phyloP scores from a whole-genome alignment of 1,140 invertebrate genomes.

The Drosophila sp. region DNA sequence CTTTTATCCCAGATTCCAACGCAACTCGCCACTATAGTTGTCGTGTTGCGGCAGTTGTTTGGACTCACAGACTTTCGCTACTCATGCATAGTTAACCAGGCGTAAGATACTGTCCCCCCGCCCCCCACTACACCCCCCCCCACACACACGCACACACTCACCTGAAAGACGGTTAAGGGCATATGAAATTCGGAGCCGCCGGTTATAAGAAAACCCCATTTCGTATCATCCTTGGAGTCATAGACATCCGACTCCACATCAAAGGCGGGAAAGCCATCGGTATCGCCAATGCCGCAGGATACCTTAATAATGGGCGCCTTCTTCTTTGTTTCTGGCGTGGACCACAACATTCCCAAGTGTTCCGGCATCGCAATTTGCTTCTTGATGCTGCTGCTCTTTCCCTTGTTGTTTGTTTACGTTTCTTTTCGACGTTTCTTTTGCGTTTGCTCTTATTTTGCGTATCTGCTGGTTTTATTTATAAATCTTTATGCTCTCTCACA shows the following conservation, averaged over 20 bases:
- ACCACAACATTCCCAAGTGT: constrained; percentile 59
- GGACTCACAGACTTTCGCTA: neutral
- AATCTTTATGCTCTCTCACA: constrained; percentile 41
- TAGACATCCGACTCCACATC: constrained; percentile 78
- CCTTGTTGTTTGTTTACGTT: constrained; percentile 44
- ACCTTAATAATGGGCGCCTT: constrained; percentile 76
- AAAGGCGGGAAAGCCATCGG: constrained; percentile 81
- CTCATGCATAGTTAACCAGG: constrained; percentile 33
- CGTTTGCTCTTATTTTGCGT: constrained; percentile 35
- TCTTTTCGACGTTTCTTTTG: constrained; percentile 18
- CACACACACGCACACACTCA: no score
- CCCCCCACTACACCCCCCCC: no score
- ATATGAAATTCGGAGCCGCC: constrained; percentile 93
- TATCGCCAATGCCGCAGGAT: constrained; percentile 83
- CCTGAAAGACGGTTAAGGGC: constrained; percentile 92
- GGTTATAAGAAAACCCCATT: constrained; percentile 94
- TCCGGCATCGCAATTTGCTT: constrained; percentile 59
- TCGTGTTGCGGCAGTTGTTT: constrained; percentile 4
- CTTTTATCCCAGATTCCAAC: no score
- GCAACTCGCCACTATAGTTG: no score
- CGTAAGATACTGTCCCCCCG: no score
- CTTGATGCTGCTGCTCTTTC: constrained; percentile 21
- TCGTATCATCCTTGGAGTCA: constrained; percentile 74
- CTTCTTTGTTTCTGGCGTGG: constrained; percentile 70
- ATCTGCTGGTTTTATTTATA: constrained; percentile 72